Conservation (phyloP, 2,797 vertebrate genomes). For the Squalus acanthias region DNA sequence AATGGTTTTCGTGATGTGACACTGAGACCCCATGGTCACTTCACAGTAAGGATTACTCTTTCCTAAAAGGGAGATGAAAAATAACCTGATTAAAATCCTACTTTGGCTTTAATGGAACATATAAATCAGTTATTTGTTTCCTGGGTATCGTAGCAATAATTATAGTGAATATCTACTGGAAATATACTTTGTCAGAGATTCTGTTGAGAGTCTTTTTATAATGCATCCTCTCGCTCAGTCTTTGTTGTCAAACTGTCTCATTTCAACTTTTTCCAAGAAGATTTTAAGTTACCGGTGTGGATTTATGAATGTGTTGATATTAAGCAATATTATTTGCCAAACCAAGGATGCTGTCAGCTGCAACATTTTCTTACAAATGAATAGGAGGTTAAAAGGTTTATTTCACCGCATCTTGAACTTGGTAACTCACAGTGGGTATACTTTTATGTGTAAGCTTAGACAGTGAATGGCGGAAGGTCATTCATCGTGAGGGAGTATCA, state of each 20-base stretch:
- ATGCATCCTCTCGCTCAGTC: background rate
- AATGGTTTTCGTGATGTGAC: constrained; percentile 96
- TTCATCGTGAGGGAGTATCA: too few relatives aligned
- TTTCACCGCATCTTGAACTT: too few relatives aligned
- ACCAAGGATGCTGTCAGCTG: background rate
- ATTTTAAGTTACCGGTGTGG: too few relatives aligned
- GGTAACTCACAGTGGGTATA: too few relatives aligned
- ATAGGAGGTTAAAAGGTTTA: too few relatives aligned
- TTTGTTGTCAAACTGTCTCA: background rate
- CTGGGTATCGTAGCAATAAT: background rate
- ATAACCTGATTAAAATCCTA: background rate
- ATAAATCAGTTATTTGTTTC: background rate
- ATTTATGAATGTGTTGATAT: background rate
- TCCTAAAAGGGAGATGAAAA: constrained; percentile 56
- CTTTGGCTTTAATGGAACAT: background rate
- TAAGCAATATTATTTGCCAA: background rate
- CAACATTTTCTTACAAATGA: too few relatives aligned
- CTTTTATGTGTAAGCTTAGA: too few relatives aligned
- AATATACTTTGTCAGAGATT: background rate
- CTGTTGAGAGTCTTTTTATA: too few relatives aligned
- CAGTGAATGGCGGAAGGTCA: too few relatives aligned
- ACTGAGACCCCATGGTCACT: constrained; percentile 97
- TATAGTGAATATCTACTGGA: background rate
- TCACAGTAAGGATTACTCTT: constrained; percentile 98
- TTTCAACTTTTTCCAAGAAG: background rate